Conservation (phyloP, 1,140 invertebrate genomes). For the Onthophagus taurus region DNA sequence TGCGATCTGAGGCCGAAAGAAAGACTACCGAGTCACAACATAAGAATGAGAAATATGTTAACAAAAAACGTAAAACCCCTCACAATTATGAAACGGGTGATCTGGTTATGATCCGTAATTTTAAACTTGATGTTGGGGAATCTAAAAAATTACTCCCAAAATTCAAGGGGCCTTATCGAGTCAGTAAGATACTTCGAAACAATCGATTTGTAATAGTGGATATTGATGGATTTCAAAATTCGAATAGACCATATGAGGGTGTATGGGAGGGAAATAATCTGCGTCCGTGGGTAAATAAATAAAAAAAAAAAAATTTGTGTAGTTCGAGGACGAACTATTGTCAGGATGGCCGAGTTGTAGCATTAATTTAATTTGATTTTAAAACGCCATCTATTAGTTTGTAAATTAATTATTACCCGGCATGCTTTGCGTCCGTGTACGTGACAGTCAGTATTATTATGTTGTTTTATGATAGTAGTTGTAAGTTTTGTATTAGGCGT, state of each 20-base stretch:
- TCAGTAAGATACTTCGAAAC: conserved; percentile 15
- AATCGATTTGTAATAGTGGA: conserved; percentile 22
- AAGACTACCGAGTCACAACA: neutral
- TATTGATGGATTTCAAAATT: conserved; percentile 16
- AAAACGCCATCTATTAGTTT: too few species aligned
- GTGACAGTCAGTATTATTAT: too few species aligned
- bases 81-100: conserved; percentile 1
- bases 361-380: too few species aligned
- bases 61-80: conserved; percentile 12
- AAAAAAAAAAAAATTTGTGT: too few species aligned
- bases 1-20: neutral
- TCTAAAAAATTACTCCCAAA: conserved; percentile 22
- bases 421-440: too few species aligned
- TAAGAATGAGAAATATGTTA: conserved; percentile 7
- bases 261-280: conserved; percentile 12
- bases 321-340: too few species aligned
- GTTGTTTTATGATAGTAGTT: too few species aligned
- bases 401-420: too few species aligned
- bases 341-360: too few species aligned
- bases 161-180: conserved; percentile 20
- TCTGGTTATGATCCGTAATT: conserved; percentile 2
- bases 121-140: too few species aligned
- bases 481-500: too few species aligned
- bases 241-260: conserved; percentile 13
- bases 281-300: too few species aligned